Evolutionary conservation across 2,113 vertebrate species (phyloP), one percentile per base, ranked within the genome.

Genomic region (Misgurnus anguillicaudatus): DNA sequence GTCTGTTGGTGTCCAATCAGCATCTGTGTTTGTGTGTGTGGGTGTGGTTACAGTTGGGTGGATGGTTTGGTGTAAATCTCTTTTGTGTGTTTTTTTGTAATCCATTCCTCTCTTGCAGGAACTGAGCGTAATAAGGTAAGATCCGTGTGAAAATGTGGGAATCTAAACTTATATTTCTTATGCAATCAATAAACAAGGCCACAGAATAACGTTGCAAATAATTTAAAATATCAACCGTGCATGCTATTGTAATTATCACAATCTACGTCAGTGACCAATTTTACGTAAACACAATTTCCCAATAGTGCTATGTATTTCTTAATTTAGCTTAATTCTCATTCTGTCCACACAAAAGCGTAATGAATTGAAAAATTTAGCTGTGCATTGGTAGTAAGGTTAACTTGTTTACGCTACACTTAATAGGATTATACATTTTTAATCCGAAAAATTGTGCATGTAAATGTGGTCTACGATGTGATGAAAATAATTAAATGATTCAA

Each of bases 101-200:
- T 87, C 75, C 80, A 75, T 77, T 83, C 82, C 76, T 86, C 74
- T 89, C 83, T 87, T 75, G 79, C 89, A 92, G 92, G 91, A 87
- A 86, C 87, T 82, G 92, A 90, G 31, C 91, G 89, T 89, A 82
- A 68, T 78, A 93, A 92, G 92, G 92, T 93, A 90, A 92, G 92
- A 88, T 39, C 51, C 42, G 19, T 68, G 42, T 66, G 9, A 82
- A 68, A 64, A 47, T 80, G 74, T 80, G 19, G 74, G 55, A 62
- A 61, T 41, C 47, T 57, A 19, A 57, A n/a, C 5, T 19, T 17
- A 5, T 53, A 16, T 53, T 53, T 6, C 7, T 71, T 57, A 21
- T 24, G 53, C 69, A 3, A 21, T 60, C 38, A n/a, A 38, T 42
- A 24, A 9, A 21, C 17, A 73, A 71, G 53, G 38, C 10, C 38